Percentiles rank a stretch among this genome's conserved stretches.
Evolutionary conservation across 1,140 invertebrate species (phyloP).

Genomic region (Drosophila tani): DNA sequence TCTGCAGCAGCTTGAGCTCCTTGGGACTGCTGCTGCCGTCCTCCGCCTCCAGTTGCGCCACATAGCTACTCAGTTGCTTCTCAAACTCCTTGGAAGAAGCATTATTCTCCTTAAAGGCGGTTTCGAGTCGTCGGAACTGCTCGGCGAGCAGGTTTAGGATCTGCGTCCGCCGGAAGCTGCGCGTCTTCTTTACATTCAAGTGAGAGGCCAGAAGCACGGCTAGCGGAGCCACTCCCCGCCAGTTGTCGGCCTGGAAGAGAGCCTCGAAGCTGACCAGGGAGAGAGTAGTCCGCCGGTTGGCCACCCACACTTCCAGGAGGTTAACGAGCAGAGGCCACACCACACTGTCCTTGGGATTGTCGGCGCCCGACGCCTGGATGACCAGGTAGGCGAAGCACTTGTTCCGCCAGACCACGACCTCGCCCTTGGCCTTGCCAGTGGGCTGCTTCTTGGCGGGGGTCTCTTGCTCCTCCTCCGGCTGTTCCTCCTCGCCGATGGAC

Average conservation of each 20-base stretch:
- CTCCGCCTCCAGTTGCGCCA: background rate
- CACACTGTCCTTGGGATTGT: background rate
- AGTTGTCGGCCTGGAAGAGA: slow-evolving; percentile 29
- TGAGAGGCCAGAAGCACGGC: slow-evolving; percentile 13
- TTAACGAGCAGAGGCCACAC: slow-evolving; percentile 41
- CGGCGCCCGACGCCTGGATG: slow-evolving; percentile 20
- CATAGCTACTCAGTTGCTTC: slow-evolving; percentile 22
- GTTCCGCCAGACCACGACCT: slow-evolving; percentile 30
- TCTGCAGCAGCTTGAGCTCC: slow-evolving; percentile 34
- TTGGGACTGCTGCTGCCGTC: slow-evolving; percentile 5
- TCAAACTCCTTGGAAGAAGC: slow-evolving; percentile 23
- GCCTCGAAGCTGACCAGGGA: slow-evolving; percentile 50
- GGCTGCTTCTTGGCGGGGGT: background rate
- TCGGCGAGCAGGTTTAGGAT: slow-evolving; percentile 41
- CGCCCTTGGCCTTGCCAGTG: slow-evolving; percentile 21
- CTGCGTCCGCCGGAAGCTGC: slow-evolving; percentile 43
- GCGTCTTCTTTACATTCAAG: slow-evolving; percentile 16
- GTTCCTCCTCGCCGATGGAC: slow-evolving; percentile 14
- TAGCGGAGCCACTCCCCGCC: slow-evolving; percentile 41
- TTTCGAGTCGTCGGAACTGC: slow-evolving; percentile 23
- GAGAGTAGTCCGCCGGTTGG: slow-evolving; percentile 20
- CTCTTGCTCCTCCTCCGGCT: slow-evolving; percentile 20
- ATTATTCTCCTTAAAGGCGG: slow-evolving; percentile 13
- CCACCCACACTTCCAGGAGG: slow-evolving; percentile 34
- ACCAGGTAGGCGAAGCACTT: slow-evolving; percentile 57